These are phyloP conservation scores for Erebia ligea DNA, from an alignment of 2,888 invertebrate species.

Conservation along the genomic window DNA sequence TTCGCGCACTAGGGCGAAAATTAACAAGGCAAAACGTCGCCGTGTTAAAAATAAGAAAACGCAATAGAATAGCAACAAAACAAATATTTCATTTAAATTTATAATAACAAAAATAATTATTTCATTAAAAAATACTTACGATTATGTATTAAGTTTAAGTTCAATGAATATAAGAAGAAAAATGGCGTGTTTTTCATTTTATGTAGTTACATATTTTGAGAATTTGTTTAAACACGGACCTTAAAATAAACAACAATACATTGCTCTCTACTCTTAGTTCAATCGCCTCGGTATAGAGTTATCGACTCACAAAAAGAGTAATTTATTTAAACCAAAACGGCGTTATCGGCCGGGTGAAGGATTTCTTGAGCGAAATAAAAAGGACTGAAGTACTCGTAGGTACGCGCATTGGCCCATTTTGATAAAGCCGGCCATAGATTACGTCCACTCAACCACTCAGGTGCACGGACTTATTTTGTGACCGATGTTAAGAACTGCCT, in stretches of 20 bases:
- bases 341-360: conserved; percentile 54
- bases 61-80: neutral
- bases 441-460: conserved; percentile 60
- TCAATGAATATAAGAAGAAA: conserved; percentile 20
- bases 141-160: conserved; percentile 14
- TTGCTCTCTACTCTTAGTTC: conserved; percentile 34
- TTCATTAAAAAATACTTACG: conserved; percentile 23
- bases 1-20: neutral
- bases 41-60: conserved; percentile 11
- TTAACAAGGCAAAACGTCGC: too few relatives aligned
- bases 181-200: conserved; percentile 11
- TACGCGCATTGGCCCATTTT: conserved; percentile 78
- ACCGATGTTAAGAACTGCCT: conserved; percentile 41
- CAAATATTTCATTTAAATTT: too few relatives aligned
- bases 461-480: conserved; percentile 47
- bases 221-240: neutral
- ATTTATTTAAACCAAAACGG: conserved; percentile 56
- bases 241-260: conserved; percentile 25
- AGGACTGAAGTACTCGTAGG: conserved; percentile 53
- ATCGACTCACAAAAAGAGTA: conserved; percentile 37
- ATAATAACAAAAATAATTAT: too few relatives aligned
- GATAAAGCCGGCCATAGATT: conserved; percentile 77
- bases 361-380: conserved; percentile 56
- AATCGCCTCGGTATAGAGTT: conserved; percentile 22
- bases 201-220: too few relatives aligned